Evolutionary conservation across 1,140 invertebrate genomes (phyloP), one percentile per base, ranked within the genome.

Genomic region (Zelostemma sp.): DNA sequence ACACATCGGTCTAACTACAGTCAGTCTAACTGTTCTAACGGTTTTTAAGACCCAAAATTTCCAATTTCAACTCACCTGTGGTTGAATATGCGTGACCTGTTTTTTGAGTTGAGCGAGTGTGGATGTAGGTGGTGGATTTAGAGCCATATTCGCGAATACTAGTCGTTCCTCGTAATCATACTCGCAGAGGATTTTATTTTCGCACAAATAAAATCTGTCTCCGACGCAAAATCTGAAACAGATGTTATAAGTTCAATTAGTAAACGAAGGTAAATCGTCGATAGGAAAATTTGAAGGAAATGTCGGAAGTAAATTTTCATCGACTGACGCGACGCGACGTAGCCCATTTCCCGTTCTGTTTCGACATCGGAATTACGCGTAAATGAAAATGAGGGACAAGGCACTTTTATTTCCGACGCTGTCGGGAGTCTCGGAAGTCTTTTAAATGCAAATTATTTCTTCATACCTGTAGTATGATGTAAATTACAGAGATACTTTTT

Each of bases 181-280:
- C 81, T 97, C 94, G 85, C 95, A 97, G 1, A 97, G 88, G 67
- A 97, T 96, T 86, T 95, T 95, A 86, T 96, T 97, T 83, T 97
- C 94, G 85, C 93, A 95, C 68, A 97, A 85, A 83, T 95, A 97
- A 83, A 96, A 97, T 74, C 93, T 88, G 80, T 97, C 95, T 1
- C 95, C 95, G 3, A 97, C 94, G 86, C 95, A 97, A 88, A 97
- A 97, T 89, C 95, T 97, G 88, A 1, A 86, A 86, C 75, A 19
- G 5, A 12, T 2, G n/a, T 1, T 35, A 11, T 9, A 35, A 1
- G 33, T n/a, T 35, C 11, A 9, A n/a, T 35, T 2, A 35, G 33
- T 1, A 35, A 6, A 35, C n/a, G 3, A n/a, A n/a, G n/a, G n/a
- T n/a, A n/a, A n/a, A n/a, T 28, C 25, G 25, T 28, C 25, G 25